Percentiles rank a stretch among this genome's conserved stretches.
Evolutionary conservation across 2,888 invertebrate genomes (phyloP).

Genomic region (Doris montereyensis): DNA sequence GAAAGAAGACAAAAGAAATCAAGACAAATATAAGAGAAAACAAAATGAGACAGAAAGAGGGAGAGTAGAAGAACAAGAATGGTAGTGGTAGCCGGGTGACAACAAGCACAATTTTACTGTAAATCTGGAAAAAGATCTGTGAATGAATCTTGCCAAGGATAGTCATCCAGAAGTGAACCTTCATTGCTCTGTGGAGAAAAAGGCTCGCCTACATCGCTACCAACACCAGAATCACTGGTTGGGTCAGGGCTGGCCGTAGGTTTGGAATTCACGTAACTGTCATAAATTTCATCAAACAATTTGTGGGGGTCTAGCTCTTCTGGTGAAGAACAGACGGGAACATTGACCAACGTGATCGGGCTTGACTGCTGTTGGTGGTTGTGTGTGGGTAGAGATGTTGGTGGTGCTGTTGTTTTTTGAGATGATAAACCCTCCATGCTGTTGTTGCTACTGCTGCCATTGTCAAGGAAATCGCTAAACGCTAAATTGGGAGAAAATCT

Average conservation of each 20-base stretch:
- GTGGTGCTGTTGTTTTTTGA: too few species aligned
- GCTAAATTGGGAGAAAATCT: slow-evolving; percentile 29
- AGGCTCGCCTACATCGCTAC: slow-evolving; percentile 56
- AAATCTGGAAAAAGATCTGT: slow-evolving; percentile 41
- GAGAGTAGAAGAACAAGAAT: too few species aligned
- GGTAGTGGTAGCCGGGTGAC: too few species aligned
- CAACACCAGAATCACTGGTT: slow-evolving; percentile 55
- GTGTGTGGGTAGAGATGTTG: too few species aligned
- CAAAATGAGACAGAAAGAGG: too few species aligned
- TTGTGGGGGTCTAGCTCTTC: slow-evolving; percentile 27
- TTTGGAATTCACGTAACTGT: slow-evolving; percentile 36
- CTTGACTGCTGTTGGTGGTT: too few species aligned
- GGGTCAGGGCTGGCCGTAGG: neutral
- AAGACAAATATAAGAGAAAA: too few species aligned
- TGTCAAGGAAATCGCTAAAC: too few species aligned
- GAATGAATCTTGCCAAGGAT: slow-evolving; percentile 50
- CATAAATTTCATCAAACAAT: slow-evolving; percentile 41
- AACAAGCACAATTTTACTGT: slow-evolving; percentile 32
- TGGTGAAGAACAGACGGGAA: neutral
- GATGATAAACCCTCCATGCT: too few species aligned
- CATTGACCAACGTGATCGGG: too few species aligned
- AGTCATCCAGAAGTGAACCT: slow-evolving; percentile 49
- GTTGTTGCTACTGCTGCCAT: too few species aligned
- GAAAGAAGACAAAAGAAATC: too few species aligned
- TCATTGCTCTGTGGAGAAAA: slow-evolving; percentile 53